These are phyloP conservation scores for Antennarius maculatus DNA, from an alignment of 2,797 vertebrate species.

Conservation along the genomic window DNA sequence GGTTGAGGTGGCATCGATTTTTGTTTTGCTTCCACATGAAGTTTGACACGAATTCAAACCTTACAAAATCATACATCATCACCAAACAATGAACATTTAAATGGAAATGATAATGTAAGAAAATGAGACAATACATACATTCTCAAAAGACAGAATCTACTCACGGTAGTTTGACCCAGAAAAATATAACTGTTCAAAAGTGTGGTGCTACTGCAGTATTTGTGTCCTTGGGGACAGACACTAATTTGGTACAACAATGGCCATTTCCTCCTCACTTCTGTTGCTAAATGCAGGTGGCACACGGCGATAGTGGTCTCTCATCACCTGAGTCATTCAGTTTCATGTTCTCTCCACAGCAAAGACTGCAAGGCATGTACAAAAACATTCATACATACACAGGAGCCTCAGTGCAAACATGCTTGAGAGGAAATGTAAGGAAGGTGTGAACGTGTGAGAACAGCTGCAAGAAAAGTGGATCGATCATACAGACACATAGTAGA, in stretches of 20 bases:
- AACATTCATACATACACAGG: background rate
- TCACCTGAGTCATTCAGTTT: conserved; percentile 38
- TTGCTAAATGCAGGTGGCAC: conserved; percentile 64
- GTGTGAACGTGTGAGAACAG: background rate
- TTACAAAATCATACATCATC: background rate
- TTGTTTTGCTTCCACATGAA: no score
- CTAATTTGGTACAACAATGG: conserved; percentile 70
- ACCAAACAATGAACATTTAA: background rate
- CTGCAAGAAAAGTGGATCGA: background rate
- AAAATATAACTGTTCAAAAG: conserved; percentile 23
- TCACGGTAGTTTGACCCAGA: background rate
- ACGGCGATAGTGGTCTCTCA: conserved; percentile 22
- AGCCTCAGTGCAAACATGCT: background rate
- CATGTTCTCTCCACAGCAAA: conserved; percentile 18
- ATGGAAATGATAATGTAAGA: background rate
- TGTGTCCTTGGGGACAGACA: conserved; percentile 39
- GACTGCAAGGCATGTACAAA: background rate
- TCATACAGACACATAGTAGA: no score
- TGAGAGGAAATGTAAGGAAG: background rate
- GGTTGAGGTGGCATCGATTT: no score
- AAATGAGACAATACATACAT: background rate
- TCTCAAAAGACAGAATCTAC: background rate
- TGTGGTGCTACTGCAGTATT: background rate
- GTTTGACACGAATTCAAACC: background rate
- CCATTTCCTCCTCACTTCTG: conserved; percentile 50